phyloP scores from a whole-genome alignment of 2,888 invertebrate species.

The Synergus itoensis region DNA sequence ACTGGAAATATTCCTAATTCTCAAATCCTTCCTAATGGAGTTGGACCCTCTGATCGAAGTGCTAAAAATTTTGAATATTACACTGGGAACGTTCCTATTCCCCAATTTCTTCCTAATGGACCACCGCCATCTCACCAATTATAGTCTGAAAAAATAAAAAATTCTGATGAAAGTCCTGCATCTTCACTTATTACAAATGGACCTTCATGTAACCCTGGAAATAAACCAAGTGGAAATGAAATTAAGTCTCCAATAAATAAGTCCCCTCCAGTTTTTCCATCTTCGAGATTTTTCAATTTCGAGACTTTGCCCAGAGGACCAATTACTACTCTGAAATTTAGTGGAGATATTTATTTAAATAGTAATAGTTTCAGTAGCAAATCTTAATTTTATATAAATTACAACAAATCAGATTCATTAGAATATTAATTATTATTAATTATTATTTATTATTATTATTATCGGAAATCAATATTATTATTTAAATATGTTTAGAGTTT shows the following conservation, averaged over 20 bases:
- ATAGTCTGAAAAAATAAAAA: not conserved
- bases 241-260: not conserved
- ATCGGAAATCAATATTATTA: too few species aligned
- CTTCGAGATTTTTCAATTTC: not conserved
- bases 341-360: conserved; percentile 7
- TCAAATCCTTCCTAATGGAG: not conserved
- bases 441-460: too few species aligned
- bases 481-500: too few species aligned
- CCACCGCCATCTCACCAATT: not conserved
- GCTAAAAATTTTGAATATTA: conserved; percentile 6
- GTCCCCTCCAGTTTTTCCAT: not conserved
- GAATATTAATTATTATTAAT: too few species aligned
- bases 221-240: not conserved
- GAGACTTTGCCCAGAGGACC: not conserved
- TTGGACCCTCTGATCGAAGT: not conserved
- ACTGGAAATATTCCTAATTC: not conserved
- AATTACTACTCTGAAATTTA: not conserved
- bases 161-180: not conserved
- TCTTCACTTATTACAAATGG: not conserved
- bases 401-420: not conserved
- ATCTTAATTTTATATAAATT: not conserved
- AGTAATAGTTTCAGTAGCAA: not conserved
- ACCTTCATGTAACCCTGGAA: not conserved
- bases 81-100: not conserved
- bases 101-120: not conserved